Base-by-base conservation (phyloP, 2,888 invertebrate genomes). In the Volucella inflata region DNA sequence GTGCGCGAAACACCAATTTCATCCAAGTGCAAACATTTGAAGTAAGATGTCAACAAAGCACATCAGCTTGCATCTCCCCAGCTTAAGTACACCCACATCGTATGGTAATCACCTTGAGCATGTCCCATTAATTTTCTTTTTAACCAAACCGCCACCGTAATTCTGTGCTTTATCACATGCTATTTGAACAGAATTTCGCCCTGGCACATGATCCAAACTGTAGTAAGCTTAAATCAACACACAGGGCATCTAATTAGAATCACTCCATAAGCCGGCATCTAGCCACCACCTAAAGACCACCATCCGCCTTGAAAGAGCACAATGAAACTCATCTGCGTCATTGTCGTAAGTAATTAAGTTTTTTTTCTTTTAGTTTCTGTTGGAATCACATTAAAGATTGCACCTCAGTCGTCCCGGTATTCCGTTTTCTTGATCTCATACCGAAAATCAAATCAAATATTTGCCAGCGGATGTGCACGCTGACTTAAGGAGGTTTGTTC, bases 361-460 rank as follows among this genome's bases (percentile, higher is more conserved):
- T 67, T 71, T 60, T 16, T 55, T 11, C 17, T 38, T 57, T 59
- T 38, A 8, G 6, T 17, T 59, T 36, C 10, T 11, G 44, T 59
- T 40, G 42, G 48, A 70, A 70, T 77, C 78, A 72, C 65, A 65
- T 59, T 50, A 72, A 65, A 72, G 72, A 85, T 80, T 77, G 76
- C 85, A 81, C 60, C 84, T 65, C 51, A 36, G 36, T 70, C 36
- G 64, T 42, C 9, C 10, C 59, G 36, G 48, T 40, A 6, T 30
- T 30, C 30, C 6, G 30, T 65, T 64, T 57, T 68, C 67, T 67
- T 72, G 80, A 81, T 85, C 81, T 62, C 57, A 67, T 40, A 65
- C 53, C 70, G 64, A 84, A 79, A 74, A 71, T 79, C 68, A 75
- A 84, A 76, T 80, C 85, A 85, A 85, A 85, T 85, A 85, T 85